Conservation (phyloP, 92 coral and sea anemone species). For the Porites divaricata region DNA sequence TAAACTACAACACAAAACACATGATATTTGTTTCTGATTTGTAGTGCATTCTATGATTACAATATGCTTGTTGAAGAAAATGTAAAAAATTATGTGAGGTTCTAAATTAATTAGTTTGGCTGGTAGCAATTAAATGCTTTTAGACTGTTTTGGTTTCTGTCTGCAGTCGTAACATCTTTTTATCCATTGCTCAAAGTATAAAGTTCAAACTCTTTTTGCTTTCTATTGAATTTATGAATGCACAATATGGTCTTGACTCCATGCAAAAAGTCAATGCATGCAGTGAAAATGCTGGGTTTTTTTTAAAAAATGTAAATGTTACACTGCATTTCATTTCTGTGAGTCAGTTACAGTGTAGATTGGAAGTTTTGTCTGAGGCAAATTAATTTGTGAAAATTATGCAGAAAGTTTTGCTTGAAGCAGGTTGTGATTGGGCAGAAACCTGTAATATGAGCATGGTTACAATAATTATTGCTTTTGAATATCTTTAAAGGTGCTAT, state of each 20-base stretch:
- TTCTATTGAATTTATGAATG: not conserved
- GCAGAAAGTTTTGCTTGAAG: too few species aligned
- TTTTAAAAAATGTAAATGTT: not conserved
- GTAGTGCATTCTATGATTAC: too few species aligned
- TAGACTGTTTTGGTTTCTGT: not conserved
- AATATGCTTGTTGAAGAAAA: not conserved
- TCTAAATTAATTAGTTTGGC: not conserved
- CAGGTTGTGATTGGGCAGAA: too few species aligned
- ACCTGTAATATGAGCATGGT: too few species aligned
- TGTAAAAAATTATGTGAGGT: too few species aligned
- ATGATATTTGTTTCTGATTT: too few species aligned
- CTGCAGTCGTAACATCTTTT: not conserved
- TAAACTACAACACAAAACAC: too few species aligned
- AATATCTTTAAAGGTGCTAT: too few species aligned
- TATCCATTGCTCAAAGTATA: not conserved
- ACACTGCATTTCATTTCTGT: not conserved
- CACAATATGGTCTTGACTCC: not conserved
- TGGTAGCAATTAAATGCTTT: not conserved
- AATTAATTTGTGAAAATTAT: too few species aligned
- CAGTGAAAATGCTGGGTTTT: too few species aligned
- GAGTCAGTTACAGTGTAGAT: not conserved
- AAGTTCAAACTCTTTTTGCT: not conserved
- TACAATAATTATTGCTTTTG: too few species aligned
- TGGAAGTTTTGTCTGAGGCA: not conserved
- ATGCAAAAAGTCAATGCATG: not conserved